Evolutionary conservation across 2,113 vertebrate genomes (phyloP).

Genomic region (Crotalus viridis): DNA sequence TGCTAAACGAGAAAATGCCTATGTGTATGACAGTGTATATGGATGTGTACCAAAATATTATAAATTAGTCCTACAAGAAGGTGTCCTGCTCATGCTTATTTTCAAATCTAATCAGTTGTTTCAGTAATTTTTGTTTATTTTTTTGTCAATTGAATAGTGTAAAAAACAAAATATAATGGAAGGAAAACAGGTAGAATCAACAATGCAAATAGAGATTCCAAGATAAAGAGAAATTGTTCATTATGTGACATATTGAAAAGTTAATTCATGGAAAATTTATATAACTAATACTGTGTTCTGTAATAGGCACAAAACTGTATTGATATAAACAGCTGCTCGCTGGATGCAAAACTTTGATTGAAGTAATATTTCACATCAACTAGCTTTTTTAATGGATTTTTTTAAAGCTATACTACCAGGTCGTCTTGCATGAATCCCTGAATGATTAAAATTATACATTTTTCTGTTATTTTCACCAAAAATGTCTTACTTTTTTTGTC

Average conservation of each 20-base stretch:
- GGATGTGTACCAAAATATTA: neutral
- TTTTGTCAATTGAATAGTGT: neutral
- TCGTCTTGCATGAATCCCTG: neutral
- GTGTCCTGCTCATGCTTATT: neutral
- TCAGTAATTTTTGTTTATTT: neutral
- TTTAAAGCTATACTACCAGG: neutral
- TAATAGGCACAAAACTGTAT: neutral
- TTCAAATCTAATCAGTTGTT: neutral
- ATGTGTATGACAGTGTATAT: neutral
- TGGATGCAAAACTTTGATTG: neutral
- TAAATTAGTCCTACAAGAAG: neutral
- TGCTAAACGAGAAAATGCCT: neutral
- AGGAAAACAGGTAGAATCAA: neutral
- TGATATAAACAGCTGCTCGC: neutral
- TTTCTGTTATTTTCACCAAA: neutral
- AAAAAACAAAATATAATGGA: neutral
- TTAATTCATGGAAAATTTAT: neutral
- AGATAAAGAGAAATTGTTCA: neutral
- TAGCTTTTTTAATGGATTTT: neutral
- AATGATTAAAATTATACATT: neutral
- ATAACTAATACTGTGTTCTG: neutral
- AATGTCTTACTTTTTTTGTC: neutral
- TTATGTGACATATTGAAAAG: neutral
- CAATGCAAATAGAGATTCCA: neutral
- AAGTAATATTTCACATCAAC: neutral